Evolutionary conservation across 2,113 vertebrate genomes (phyloP).

Genomic region (Pseudopodoces humilis): DNA sequence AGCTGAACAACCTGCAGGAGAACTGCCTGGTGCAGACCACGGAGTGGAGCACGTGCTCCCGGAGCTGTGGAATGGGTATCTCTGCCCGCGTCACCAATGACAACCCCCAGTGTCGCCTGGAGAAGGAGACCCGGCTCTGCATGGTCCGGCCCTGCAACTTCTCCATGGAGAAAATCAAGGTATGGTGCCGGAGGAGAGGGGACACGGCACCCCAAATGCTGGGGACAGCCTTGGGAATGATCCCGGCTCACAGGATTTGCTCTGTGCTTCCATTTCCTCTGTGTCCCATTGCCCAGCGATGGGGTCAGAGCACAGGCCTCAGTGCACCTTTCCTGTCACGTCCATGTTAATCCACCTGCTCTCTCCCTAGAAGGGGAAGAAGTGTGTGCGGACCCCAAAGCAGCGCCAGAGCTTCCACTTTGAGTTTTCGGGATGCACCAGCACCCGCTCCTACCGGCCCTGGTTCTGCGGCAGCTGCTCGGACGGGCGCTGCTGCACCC

Average conservation of each 20-base stretch:
- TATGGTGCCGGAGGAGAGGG: background rate
- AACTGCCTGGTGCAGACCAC: slow-evolving; percentile 83
- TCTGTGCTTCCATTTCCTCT: background rate
- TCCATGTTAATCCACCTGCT: background rate
- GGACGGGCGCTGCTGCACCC: slow-evolving; percentile 78
- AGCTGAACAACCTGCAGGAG: slow-evolving; percentile 65
- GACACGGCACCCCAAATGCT: accelerated
- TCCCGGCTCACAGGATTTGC: background rate
- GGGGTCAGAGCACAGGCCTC: background rate
- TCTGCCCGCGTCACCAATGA: slow-evolving; percentile 77
- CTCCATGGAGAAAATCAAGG: slow-evolving; percentile 70
- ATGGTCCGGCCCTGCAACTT: slow-evolving; percentile 73
- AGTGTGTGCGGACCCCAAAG: slow-evolving; percentile 72
- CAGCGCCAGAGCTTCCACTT: slow-evolving; percentile 67
- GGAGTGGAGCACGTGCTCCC: slow-evolving; percentile 76
- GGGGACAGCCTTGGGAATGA: background rate
- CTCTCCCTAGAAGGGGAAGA: slow-evolving; percentile 73
- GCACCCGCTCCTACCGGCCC: slow-evolving; percentile 68
- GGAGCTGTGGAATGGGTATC: slow-evolving; percentile 78
- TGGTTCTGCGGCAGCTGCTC: slow-evolving; percentile 79
- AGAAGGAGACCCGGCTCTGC: slow-evolving; percentile 78
- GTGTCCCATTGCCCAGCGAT: accelerated
- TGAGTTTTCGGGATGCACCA: slow-evolving; percentile 76
- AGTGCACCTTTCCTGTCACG: accelerated
- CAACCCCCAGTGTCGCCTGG: slow-evolving; percentile 77